phyloP scores from a whole-genome alignment of 1,140 invertebrate species.

The Hetaerina americana region DNA sequence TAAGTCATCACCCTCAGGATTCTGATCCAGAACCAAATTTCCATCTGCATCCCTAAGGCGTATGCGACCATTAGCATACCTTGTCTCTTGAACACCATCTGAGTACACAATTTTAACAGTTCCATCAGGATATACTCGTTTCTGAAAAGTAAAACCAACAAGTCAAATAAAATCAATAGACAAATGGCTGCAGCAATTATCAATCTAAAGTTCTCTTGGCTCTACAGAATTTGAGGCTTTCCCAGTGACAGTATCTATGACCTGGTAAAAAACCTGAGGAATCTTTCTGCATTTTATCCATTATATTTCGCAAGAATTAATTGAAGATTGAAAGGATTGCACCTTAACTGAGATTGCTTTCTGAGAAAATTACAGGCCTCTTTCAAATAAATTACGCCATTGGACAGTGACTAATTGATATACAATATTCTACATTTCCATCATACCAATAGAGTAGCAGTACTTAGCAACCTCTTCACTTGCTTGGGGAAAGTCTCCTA shows the following conservation, averaged over 20 bases:
- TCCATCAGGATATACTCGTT: slow-evolving; percentile 83
- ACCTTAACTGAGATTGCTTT: too few relatives aligned
- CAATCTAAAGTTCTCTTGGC: slow-evolving; percentile 1
- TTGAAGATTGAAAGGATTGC: too few relatives aligned
- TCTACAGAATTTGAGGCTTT: slow-evolving; percentile 5
- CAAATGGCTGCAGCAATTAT: slow-evolving; percentile 8
- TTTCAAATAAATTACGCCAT: too few relatives aligned
- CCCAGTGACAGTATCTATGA: background rate
- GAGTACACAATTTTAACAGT: slow-evolving; percentile 77
- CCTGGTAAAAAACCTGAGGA: too few relatives aligned
- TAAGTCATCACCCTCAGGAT: background rate
- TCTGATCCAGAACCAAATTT: slow-evolving; percentile 57
- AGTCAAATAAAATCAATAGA: slow-evolving; percentile 7
- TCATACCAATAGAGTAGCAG: too few relatives aligned
- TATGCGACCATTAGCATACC: slow-evolving; percentile 74
- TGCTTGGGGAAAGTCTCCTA: too few relatives aligned
- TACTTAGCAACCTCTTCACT: too few relatives aligned
- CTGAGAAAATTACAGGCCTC: too few relatives aligned
- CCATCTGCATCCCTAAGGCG: slow-evolving; percentile 77
- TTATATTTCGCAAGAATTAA: too few relatives aligned
- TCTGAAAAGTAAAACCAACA: slow-evolving; percentile 36
- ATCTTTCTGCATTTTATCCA: too few relatives aligned
- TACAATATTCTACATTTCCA: too few relatives aligned
- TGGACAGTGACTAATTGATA: too few relatives aligned
- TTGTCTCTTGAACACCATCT: slow-evolving; percentile 78